Evolutionary conservation across 2,113 vertebrate species (phyloP).

Genomic region (Vulpes ferrilata): DNA sequence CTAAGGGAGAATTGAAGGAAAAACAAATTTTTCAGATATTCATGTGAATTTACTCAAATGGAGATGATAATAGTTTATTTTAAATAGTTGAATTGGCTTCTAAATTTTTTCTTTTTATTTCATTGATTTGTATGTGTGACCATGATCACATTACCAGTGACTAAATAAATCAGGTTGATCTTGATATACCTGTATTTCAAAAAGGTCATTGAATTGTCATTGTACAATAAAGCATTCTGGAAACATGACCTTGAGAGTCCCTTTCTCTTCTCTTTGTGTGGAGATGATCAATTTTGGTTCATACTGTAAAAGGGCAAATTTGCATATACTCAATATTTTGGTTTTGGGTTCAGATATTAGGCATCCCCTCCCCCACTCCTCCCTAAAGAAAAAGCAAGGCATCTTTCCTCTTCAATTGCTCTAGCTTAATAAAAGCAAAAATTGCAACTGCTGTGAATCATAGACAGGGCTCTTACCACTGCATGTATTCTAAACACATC

Average conservation of each 20-base stretch:
- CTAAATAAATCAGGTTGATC: conserved; percentile 64
- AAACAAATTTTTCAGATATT: background rate
- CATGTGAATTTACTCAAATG: background rate
- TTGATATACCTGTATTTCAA: conserved; percentile 67
- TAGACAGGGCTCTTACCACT: conserved; percentile 33
- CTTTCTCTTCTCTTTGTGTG: conserved; percentile 60
- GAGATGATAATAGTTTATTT: background rate
- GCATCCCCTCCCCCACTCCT: background rate
- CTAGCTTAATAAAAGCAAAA: conserved; percentile 70
- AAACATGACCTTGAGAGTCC: conserved; percentile 60
- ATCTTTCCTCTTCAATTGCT: conserved; percentile 57
- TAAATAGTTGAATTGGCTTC: background rate
- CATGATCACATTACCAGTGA: conserved; percentile 41
- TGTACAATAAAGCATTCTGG: background rate
- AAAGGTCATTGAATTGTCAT: conserved; percentile 73
- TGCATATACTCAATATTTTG: conserved; percentile 73
- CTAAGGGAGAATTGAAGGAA: background rate
- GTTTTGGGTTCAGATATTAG: conserved; percentile 52
- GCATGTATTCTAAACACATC: conserved; percentile 75
- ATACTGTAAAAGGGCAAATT: conserved; percentile 81
- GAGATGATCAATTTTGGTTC: conserved; percentile 68
- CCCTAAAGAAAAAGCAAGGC: conserved; percentile 6
- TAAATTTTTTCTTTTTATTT: conserved; percentile 2
- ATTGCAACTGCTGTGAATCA: conserved; percentile 34
- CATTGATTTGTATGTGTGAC: conserved; percentile 48